Percentiles rank a stretch among this genome's conserved stretches.
Evolutionary conservation across 1,140 invertebrate genomes (phyloP).

Genomic region (Euura lappo): DNA sequence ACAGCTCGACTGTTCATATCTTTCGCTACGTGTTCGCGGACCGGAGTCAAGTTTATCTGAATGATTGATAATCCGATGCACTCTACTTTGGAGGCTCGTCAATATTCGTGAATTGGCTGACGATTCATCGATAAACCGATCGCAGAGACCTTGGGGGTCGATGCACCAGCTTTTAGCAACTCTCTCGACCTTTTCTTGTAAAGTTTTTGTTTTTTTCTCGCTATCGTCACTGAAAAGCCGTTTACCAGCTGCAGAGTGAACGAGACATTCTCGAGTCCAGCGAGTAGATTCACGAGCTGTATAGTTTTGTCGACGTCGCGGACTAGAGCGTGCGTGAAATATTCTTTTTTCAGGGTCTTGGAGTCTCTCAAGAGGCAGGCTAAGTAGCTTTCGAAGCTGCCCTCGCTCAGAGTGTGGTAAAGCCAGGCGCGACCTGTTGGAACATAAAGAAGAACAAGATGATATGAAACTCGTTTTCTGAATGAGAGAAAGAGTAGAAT

Average conservation of each 20-base stretch:
- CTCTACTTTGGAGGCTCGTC: conserved; percentile 1
- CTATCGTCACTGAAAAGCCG: conserved; percentile 9
- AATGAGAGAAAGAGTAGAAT: too few species aligned
- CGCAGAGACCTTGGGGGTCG: not conserved
- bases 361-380: conserved; percentile 55
- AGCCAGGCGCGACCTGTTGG: conserved; percentile 60
- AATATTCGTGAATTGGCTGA: not conserved
- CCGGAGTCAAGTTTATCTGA: not conserved
- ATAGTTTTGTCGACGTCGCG: conserved; percentile 58
- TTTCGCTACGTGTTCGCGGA: too few species aligned
- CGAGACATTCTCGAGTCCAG: conserved; percentile 59
- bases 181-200: too few species aligned
- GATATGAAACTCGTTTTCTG: too few species aligned
- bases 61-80: not conserved
- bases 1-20: not conserved
- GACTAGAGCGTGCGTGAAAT: conserved; percentile 57
- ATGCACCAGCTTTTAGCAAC: too few species aligned
- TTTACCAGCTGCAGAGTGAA: conserved; percentile 58
- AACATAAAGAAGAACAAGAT: not conserved
- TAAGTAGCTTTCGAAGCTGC: conserved; percentile 59
- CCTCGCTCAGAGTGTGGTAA: conserved; percentile 59
- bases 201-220: too few species aligned
- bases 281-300: conserved; percentile 60
- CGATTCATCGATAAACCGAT: not conserved
- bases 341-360: conserved; percentile 55